phyloP scores from a whole-genome alignment of 2,113 vertebrate genomes.

The Semnornis frantzii region DNA sequence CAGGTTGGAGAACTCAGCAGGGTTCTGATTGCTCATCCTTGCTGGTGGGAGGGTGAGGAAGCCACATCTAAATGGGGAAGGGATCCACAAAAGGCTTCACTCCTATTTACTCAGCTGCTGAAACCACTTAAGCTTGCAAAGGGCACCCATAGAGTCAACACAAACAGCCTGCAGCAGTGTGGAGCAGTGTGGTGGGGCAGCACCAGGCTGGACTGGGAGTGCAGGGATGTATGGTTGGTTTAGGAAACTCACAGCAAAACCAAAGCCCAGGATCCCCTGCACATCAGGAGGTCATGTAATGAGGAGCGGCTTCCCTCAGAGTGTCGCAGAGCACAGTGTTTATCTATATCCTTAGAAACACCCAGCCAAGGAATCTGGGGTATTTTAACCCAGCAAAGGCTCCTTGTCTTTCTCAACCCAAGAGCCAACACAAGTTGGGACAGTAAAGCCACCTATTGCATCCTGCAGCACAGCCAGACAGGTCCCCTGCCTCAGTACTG shows the following conservation, averaged over 20 bases:
- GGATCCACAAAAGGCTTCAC: neutral
- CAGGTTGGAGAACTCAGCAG: neutral
- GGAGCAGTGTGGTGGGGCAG: neutral
- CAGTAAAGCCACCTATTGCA: neutral
- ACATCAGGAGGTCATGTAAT: neutral
- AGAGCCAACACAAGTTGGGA: neutral
- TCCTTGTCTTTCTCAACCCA: neutral
- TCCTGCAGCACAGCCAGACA: neutral
- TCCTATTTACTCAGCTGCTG: conserved; percentile 59
- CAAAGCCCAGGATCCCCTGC: neutral
- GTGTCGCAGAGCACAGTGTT: neutral
- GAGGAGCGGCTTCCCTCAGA: neutral
- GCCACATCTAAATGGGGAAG: neutral
- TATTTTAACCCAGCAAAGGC: neutral
- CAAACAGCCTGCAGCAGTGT: neutral
- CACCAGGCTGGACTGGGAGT: neutral
- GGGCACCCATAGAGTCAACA: neutral
- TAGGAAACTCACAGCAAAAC: neutral
- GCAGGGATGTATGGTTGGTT: accelerated
- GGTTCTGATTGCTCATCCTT: neutral
- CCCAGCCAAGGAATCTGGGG: neutral
- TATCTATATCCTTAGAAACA: neutral
- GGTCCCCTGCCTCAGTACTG: neutral
- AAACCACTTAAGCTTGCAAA: neutral
- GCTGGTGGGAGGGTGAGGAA: neutral